Conservation (phyloP, 1,140 invertebrate species). For the Chlorops oryzae region DNA sequence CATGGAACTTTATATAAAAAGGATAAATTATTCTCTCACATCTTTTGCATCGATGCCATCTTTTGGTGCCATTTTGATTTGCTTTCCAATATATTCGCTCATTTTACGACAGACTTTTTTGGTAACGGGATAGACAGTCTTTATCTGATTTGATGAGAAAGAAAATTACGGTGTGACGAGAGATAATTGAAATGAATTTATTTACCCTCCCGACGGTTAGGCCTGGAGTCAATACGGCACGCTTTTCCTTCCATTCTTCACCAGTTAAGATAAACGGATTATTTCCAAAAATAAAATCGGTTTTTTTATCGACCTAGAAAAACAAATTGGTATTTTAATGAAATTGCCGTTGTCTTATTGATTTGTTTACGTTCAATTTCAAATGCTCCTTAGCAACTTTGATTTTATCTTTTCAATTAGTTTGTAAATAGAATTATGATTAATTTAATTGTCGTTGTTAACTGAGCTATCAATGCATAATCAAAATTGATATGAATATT, state of each 20-base stretch:
- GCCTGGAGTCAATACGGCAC: slow-evolving; percentile 52
- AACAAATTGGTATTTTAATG: no score
- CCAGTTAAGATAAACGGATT: slow-evolving; percentile 49
- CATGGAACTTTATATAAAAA: no score
- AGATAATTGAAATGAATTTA: slow-evolving; percentile 3
- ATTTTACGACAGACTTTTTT: slow-evolving; percentile 32
- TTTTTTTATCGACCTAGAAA: slow-evolving; percentile 37
- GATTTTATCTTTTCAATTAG: no score
- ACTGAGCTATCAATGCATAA: no score
- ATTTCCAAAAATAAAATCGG: slow-evolving; percentile 47
- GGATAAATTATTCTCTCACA: slow-evolving; percentile 22
- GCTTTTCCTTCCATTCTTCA: slow-evolving; percentile 53
- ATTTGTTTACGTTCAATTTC: no score
- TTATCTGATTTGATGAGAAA: slow-evolving; percentile 18
- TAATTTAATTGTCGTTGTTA: background rate
- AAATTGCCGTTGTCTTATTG: no score
- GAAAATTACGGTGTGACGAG: background rate
- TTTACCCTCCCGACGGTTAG: slow-evolving; percentile 48
- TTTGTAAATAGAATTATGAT: slow-evolving; percentile 1
- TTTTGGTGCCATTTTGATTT: slow-evolving; percentile 13
- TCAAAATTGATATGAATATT: background rate
- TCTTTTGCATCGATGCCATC: slow-evolving; percentile 30
- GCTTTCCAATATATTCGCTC: slow-evolving; percentile 26
- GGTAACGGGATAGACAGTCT: slow-evolving; percentile 37
- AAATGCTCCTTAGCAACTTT: no score